Percentiles rank a stretch among this genome's conserved stretches.
Evolutionary conservation across 2,113 vertebrate species (phyloP).

Genomic region (Lepisosteus osseus): DNA sequence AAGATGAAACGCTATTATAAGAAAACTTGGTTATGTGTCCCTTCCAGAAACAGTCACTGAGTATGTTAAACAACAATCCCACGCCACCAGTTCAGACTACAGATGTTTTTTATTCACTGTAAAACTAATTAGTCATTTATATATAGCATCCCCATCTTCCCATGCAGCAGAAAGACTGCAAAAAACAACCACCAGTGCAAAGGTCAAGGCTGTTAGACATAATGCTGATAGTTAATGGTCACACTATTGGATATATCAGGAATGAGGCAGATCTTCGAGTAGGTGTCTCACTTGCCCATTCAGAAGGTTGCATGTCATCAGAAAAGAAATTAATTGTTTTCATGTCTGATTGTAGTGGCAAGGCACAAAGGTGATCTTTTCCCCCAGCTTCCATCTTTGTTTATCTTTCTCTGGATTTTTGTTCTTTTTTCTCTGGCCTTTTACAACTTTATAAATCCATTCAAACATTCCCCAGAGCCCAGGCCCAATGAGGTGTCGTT

Average conservation of each 20-base stretch:
- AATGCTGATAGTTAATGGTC: too few relatives aligned
- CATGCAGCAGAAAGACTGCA: conserved; percentile 12
- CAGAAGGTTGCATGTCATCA: too few relatives aligned
- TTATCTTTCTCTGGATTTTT: too few relatives aligned
- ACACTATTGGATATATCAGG: too few relatives aligned
- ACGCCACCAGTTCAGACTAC: conserved; percentile 29
- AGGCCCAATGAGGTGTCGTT: conserved; percentile 20
- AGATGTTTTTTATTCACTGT: conserved; percentile 31
- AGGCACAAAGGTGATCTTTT: too few relatives aligned
- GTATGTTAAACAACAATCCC: conserved; percentile 22
- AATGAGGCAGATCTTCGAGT: too few relatives aligned
- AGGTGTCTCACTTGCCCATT: too few relatives aligned
- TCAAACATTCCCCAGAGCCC: not conserved
- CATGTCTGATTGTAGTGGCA: too few relatives aligned
- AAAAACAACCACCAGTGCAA: conserved; percentile 8
- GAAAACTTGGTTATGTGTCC: conserved; percentile 6
- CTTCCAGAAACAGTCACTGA: conserved; percentile 10
- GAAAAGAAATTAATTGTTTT: too few relatives aligned
- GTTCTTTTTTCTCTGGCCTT: too few relatives aligned
- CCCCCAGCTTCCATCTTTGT: too few relatives aligned
- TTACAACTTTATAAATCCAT: too few relatives aligned
- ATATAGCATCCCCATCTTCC: conserved; percentile 18
- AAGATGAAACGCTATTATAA: conserved; percentile 6
- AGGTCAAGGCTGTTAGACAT: conserved; percentile 6
- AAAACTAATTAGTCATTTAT: conserved; percentile 29